Base-by-base conservation (phyloP, 2,113 vertebrate species). In the Oncorhynchus kisutch region DNA sequence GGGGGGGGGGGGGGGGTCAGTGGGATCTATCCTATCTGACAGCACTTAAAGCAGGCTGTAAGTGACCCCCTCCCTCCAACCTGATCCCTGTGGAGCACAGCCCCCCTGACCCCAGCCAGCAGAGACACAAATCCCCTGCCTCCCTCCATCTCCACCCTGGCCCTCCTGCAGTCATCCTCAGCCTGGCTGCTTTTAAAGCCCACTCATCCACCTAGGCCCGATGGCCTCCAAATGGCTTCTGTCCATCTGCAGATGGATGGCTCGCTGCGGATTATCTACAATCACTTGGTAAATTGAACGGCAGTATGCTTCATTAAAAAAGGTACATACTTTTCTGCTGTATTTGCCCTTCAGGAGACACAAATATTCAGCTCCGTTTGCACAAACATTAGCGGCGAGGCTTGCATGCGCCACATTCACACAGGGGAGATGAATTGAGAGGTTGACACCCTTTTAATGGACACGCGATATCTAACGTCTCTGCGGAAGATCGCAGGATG, bases 281-380 rank as follows among this genome's bases (percentile, higher is more conserved):
- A 62, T 73, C 54, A 62, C 57, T 64, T 60, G 29, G 49, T 66
- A 57, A 75, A 78, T 64, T 59, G 62, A 72, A 71, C 57, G 62
- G 69, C 24, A 54, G 64, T 64, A 18, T 20, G 48, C 45, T 67
- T 74, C 34, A 74, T 74, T 67, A 67, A 74, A 67, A 74, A 74
- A 74, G 48, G 62, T 67, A 29, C 62, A 51, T 29, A 29, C 24
- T 14, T 75, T 67, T 14, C 39, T 18, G 54, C 14, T 68, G 27
- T 68, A 69, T 76, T 69, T 68, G 65, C 74, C 49, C 66, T 76
- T 76, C 31, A 54, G 62, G 49, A 51, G 49, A 31, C 45, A 67
- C 51, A 57, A 76, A 70, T 70, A 70, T 70, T 29, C 69, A 31
- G 70, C 39, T 45, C 31, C 62, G 67, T 76, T 59, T 62, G 74